These are phyloP conservation scores for Neodontobutis hainanensis DNA, from an alignment of 2,113 vertebrate genomes.

Conservation along the genomic window DNA sequence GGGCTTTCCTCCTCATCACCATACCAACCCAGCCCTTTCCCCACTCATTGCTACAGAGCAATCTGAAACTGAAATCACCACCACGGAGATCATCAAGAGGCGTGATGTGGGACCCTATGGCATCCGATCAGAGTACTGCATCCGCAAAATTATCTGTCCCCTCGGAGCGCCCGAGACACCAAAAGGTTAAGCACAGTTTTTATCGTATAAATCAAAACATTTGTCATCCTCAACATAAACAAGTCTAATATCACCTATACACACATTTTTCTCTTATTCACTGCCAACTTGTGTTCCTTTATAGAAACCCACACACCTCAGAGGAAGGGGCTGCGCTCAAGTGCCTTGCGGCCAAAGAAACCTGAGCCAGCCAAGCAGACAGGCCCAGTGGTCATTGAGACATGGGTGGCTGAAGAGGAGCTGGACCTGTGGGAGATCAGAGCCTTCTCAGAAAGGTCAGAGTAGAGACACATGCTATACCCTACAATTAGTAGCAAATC, in stretches of 20 bases:
- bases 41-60: slow-evolving; percentile 87
- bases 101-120: slow-evolving; percentile 95
- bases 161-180: slow-evolving; percentile 97
- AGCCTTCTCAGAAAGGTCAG: slow-evolving; percentile 96
- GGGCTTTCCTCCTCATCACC: slow-evolving; percentile 61
- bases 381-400: slow-evolving; percentile 97
- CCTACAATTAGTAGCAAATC: background rate
- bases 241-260: too few relatives aligned
- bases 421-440: slow-evolving; percentile 98
- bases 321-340: slow-evolving; percentile 87
- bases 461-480: background rate
- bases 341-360: slow-evolving; percentile 95
- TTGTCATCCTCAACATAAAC: background rate
- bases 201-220: background rate
- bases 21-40: slow-evolving; percentile 69
- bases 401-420: slow-evolving; percentile 97
- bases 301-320: slow-evolving; percentile 94
- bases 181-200: slow-evolving; percentile 81
- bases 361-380: slow-evolving; percentile 96
- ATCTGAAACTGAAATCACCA: slow-evolving; percentile 96
- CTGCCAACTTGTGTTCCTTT: background rate
- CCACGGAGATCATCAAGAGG: slow-evolving; percentile 98
- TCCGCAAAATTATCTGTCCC: slow-evolving; percentile 98
- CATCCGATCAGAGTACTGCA: slow-evolving; percentile 97
- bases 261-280: background rate